Evolutionary conservation across 30 jellyfish, hydroid and myxozoan genomes (phyloP).

Genomic region (Chrysaora quinquecirrha): DNA sequence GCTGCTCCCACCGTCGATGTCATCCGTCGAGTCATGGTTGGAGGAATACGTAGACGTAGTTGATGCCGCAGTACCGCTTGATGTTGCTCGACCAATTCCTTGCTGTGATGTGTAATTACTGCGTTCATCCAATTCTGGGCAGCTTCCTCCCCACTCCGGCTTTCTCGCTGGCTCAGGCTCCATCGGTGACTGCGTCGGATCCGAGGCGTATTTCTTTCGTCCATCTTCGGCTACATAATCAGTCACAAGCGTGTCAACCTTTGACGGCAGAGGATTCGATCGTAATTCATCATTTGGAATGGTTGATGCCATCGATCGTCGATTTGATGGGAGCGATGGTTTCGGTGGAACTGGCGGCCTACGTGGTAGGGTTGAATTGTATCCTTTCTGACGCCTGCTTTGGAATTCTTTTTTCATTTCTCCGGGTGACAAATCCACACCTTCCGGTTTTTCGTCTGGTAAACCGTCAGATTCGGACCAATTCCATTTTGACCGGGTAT

Average conservation of each 20-base stretch:
- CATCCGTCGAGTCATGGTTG: conserved; percentile 39
- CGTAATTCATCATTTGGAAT: conserved; percentile 54
- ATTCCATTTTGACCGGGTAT: conserved; percentile 40
- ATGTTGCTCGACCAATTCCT: conserved; percentile 51
- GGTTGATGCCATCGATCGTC: conserved; percentile 88
- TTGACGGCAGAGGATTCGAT: conserved; percentile 18
- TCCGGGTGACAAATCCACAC: conserved; percentile 64
- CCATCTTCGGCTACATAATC: conserved; percentile 87
- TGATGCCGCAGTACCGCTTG: conserved; percentile 69
- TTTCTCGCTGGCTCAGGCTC: conserved; percentile 74
- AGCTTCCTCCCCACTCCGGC: conserved; percentile 99
- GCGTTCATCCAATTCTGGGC: conserved; percentile 87
- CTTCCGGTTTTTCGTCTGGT: conserved; percentile 52
- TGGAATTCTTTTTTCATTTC: conserved; percentile 76
- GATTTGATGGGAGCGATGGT: conserved; percentile 88
- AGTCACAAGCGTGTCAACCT: conserved; percentile 90
- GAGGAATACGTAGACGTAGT: conserved; percentile 47
- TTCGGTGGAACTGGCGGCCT: conserved; percentile 98
- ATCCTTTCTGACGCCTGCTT: conserved; percentile 91
- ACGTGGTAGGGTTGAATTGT: conserved; percentile 58
- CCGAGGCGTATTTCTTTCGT: conserved; percentile 89
- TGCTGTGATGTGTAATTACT: conserved; percentile 69
- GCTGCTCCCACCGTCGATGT: conserved; percentile 42
- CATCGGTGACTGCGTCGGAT: conserved; percentile 91
- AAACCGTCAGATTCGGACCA: conserved; percentile 39